A percentile compares a stretch with the other conserved stretches of the same genome.
Conservation (phyloP, 1,140 invertebrate species). For the Stegodyphus mimosarum region DNA sequence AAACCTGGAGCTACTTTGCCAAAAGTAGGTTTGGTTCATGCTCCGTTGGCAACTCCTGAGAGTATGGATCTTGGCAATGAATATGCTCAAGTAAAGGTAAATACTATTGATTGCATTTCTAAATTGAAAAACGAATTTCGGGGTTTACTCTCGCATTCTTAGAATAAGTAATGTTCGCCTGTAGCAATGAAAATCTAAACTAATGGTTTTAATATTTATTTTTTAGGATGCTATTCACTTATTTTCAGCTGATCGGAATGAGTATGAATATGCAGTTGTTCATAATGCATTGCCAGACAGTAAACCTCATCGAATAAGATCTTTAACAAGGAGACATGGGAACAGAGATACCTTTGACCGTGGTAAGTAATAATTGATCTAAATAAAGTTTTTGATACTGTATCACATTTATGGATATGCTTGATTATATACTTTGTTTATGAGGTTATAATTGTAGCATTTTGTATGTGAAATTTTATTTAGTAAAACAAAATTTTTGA, state of each 20-base stretch:
- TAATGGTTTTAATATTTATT: conserved; percentile 1
- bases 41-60: conserved; percentile 84
- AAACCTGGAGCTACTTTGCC: conserved; percentile 59
- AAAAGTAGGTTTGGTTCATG: conserved; percentile 73
- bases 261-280: conserved; percentile 65
- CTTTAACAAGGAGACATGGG: conserved; percentile 54
- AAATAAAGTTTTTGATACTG: background rate
- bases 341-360: conserved; percentile 60
- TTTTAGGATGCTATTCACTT: conserved; percentile 75
- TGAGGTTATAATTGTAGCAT: no score
- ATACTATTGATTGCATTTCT: background rate
- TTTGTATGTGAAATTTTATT: no score
- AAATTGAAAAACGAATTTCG: background rate
- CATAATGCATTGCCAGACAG: conserved; percentile 64
- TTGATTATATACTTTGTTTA: no score
- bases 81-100: conserved; percentile 74
- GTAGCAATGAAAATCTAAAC: no score
- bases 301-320: conserved; percentile 62
- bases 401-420: background rate
- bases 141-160: no score
- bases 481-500: no score
- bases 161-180: no score
- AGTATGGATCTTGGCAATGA: conserved; percentile 78
- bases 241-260: conserved; percentile 69
- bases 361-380: conserved; percentile 28